Evolutionary conservation across 2,888 invertebrate species (phyloP).

Genomic region (Xylophagus ater): DNA sequence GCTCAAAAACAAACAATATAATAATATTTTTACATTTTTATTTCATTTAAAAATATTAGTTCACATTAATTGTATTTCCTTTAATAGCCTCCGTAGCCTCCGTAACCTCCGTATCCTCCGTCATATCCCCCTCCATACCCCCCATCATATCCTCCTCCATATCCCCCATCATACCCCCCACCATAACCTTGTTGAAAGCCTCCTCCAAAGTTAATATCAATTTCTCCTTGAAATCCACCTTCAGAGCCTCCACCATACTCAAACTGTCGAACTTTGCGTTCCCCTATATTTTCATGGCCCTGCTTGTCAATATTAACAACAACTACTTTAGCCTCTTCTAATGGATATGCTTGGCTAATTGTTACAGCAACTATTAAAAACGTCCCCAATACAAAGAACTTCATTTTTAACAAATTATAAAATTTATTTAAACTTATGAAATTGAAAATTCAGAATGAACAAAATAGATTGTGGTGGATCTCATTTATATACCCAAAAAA

Average conservation of each 20-base stretch:
- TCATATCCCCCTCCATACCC: constrained; percentile 12
- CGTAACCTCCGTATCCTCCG: background rate
- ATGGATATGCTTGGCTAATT: background rate
- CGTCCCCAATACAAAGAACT: no score
- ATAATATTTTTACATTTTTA: no score
- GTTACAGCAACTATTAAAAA: background rate
- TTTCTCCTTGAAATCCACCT: constrained; percentile 7
- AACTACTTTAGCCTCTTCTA: background rate
- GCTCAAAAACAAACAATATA: no score
- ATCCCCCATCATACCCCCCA: constrained; percentile 6
- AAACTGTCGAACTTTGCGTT: constrained; percentile 12
- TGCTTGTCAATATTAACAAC: no score
- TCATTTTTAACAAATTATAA: background rate
- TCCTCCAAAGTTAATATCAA: constrained; percentile 8
- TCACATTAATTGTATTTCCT: no score
- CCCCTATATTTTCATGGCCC: constrained; percentile 16
- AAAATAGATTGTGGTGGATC: no score
- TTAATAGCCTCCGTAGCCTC: background rate
- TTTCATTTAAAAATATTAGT: no score
- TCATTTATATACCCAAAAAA: no score
- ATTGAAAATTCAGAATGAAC: no score
- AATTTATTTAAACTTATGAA: background rate
- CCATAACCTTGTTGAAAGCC: constrained; percentile 6
- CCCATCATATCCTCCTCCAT: constrained; percentile 9
- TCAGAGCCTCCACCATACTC: constrained; percentile 6